phyloP scores from a whole-genome alignment of 2,113 vertebrate genomes.

The Anguilla rostrata region DNA sequence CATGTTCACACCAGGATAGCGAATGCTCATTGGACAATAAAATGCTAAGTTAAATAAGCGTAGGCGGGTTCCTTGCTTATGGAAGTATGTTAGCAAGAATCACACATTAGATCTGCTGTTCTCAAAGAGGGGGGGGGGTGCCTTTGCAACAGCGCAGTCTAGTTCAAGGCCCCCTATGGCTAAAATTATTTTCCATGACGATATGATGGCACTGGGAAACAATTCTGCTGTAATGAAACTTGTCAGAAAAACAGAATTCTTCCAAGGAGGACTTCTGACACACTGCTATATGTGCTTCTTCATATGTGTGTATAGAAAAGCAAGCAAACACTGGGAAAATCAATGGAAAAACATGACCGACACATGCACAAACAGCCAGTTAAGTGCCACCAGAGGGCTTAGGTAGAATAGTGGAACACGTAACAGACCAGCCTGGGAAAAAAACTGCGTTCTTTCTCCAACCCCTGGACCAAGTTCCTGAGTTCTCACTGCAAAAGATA shows the following conservation, averaged over 20 bases:
- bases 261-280: not conserved
- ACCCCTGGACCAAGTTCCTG: not conserved
- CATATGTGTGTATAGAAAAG: not conserved
- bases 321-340: not conserved
- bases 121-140: not conserved
- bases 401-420: not conserved
- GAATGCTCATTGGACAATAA: too few relatives aligned
- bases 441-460: not conserved
- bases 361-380: not conserved
- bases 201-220: not conserved
- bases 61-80: too few relatives aligned
- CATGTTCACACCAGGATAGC: too few relatives aligned
- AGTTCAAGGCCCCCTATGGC: not conserved
- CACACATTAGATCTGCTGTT: too few relatives aligned
- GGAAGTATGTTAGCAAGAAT: too few relatives aligned
- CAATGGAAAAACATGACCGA: not conserved
- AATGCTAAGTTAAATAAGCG: too few relatives aligned
- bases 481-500: not conserved
- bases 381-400: not conserved
- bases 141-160: not conserved
- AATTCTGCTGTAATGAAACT: not conserved
- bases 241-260: not conserved
- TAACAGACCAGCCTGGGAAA: not conserved
- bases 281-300: not conserved
- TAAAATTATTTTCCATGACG: not conserved